phyloP scores from a whole-genome alignment of 1,140 invertebrate species.

The Chymomyza costata region DNA sequence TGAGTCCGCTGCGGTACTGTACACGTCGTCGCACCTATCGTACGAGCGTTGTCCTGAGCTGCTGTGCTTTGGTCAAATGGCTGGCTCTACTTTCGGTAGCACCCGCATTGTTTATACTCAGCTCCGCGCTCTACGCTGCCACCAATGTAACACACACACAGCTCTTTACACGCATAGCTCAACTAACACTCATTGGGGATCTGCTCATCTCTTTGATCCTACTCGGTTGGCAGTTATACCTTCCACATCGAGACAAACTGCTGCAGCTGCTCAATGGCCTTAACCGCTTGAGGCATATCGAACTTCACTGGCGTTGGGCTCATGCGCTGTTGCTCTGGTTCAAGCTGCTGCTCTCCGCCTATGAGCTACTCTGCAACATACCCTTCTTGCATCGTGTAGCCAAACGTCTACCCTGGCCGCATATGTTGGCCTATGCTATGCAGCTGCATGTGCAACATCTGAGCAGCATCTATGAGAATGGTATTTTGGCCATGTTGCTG shows the following conservation, averaged over 20 bases:
- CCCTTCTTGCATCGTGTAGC: constrained; percentile 43
- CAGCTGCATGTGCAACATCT: constrained; percentile 59
- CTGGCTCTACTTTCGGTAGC: constrained; percentile 27
- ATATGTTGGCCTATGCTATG: constrained; percentile 39
- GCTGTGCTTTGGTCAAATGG: constrained; percentile 18
- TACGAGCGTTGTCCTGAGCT: constrained; percentile 21
- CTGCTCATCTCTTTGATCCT: constrained; percentile 40
- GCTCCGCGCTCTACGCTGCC: constrained; percentile 38
- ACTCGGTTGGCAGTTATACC: constrained; percentile 31
- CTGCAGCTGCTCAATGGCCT: constrained; percentile 27
- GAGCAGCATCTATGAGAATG: constrained; percentile 51
- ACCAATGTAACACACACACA: constrained; percentile 48
- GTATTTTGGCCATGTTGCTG: constrained; percentile 45
- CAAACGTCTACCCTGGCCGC: constrained; percentile 36
- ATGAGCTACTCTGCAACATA: constrained; percentile 56
- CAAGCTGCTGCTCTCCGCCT: constrained; percentile 48
- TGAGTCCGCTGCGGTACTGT: constrained; percentile 38
- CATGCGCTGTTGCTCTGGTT: constrained; percentile 39
- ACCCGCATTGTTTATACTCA: constrained; percentile 41
- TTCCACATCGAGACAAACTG: constrained; percentile 29
- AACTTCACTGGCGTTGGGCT: constrained; percentile 6
- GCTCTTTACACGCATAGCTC: constrained; percentile 45
- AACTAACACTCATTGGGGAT: constrained; percentile 43
- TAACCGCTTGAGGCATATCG: constrained; percentile 19
- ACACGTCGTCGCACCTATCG: constrained; percentile 1